A percentile compares a stretch with the other conserved stretches of the same genome.
Evolutionary conservation across 1,140 invertebrate genomes (phyloP).

Genomic region (Heliconius hewitsoni): DNA sequence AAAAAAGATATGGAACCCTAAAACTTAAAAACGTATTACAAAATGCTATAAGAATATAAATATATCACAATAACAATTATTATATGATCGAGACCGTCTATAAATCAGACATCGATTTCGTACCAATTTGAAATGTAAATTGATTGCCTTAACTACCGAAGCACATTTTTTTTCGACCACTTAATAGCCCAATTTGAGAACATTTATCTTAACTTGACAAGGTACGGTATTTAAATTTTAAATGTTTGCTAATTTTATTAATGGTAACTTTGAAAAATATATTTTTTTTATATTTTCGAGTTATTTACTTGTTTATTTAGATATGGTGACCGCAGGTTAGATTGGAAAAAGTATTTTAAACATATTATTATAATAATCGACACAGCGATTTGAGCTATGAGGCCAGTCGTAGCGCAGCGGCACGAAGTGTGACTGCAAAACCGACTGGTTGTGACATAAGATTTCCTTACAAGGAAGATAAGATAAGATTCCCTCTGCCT

Average conservation of each 20-base stretch:
- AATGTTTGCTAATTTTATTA: neutral
- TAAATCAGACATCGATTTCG: conserved; percentile 7
- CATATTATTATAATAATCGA: too few species aligned
- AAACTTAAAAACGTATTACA: neutral
- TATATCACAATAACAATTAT: neutral
- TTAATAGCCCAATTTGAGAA: neutral
- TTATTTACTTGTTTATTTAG: too few species aligned
- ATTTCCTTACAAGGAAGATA: too few species aligned
- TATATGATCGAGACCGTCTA: neutral
- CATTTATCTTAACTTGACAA: conserved; percentile 5
- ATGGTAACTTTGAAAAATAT: too few species aligned
- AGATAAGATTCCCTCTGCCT: too few species aligned
- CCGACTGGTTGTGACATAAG: too few species aligned
- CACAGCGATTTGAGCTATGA: too few species aligned
- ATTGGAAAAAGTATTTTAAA: too few species aligned
- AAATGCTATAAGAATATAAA: neutral
- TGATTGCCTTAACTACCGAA: conserved; percentile 5
- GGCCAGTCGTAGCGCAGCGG: too few species aligned
- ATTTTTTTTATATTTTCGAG: too few species aligned
- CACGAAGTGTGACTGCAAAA: too few species aligned
- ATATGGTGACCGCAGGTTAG: too few species aligned
- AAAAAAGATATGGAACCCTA: neutral
- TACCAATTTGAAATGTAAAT: conserved; percentile 14
- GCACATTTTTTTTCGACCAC: neutral
- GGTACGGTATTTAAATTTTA: conserved; percentile 9